Percentiles rank a stretch among this genome's conserved stretches.
phyloP scores from a whole-genome alignment of 2,888 invertebrate genomes.

The Drosophila antonietae region DNA sequence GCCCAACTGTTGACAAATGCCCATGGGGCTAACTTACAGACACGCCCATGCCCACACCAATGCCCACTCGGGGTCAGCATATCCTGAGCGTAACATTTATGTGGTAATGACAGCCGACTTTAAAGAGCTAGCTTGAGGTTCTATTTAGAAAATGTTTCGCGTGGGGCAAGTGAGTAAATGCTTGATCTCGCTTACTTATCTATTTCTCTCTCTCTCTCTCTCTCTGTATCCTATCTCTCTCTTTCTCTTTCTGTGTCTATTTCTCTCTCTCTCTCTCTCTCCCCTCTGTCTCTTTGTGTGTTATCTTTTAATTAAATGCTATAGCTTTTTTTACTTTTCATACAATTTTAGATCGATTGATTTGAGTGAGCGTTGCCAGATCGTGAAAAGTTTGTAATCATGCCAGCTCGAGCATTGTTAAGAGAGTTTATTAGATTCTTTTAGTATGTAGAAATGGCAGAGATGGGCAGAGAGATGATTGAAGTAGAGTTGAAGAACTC shows the following conservation, averaged over 20 bases:
- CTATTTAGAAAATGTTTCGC: not conserved
- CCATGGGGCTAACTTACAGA: slow-evolving; percentile 49
- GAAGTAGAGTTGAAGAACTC: too few relatives aligned
- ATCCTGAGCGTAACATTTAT: slow-evolving; percentile 39
- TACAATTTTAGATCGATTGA: slow-evolving; percentile 12
- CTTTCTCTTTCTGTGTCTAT: not conserved
- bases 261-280: not conserved
- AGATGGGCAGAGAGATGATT: too few relatives aligned
- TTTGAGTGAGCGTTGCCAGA: slow-evolving; percentile 17
- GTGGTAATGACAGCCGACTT: slow-evolving; percentile 15
- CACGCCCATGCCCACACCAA: not conserved
- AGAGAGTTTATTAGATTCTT: not conserved
- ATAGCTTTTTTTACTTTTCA: not conserved
- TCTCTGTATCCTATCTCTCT: not conserved
- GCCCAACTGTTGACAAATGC: slow-evolving; percentile 70
- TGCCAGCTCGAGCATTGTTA: not conserved
- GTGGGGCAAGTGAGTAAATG: not conserved
- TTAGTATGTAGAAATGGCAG: not conserved
- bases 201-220: not conserved
- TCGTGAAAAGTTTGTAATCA: not conserved
- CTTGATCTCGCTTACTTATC: too few relatives aligned
- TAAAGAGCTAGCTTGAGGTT: slow-evolving; percentile 28
- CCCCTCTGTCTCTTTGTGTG: not conserved
- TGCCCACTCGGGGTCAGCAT: slow-evolving; percentile 1
- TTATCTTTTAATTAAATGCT: slow-evolving; percentile 41